Evolutionary conservation across 1,140 invertebrate species (phyloP), one percentile per base, ranked within the genome.

Genomic region (Cydia pomonella): DNA sequence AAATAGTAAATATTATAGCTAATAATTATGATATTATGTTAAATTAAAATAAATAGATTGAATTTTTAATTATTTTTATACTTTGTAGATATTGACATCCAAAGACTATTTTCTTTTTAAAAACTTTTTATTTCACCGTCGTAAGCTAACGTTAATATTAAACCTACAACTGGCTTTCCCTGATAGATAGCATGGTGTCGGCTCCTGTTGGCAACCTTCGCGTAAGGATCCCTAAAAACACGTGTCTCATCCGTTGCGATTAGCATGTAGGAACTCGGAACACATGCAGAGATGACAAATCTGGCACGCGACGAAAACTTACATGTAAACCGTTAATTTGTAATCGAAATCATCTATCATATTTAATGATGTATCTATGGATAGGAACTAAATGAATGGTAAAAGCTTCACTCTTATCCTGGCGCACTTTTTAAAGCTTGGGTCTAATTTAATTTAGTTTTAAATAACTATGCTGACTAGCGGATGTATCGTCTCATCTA

Each of bases 401-500:
- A 50, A 18, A 44, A 50, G n/a, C 16, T 7, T 4, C 6, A 18
- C 47, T n/a, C 47, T 16, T 5, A 50, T 50, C 3, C 16, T 50
- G 44, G 13, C 44, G 16, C 2, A 47, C 33, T 47, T 47, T 13
- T 16, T 47, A 47, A 16, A 47, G 44, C 0, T 3, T 47, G 16
- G 47, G 16, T 50, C n/a, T 50, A n/a, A 50, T 18, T 38, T 50
- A n/a, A 50, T 74, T 83, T 78, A 84, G 80, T 82, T 82, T 79
- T 80, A 77, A 80, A 88, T 18, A 5, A 50, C 47, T 50, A 44
- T 2, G 12, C 82, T 89, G 87, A 88, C 81, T 82, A 88, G 80
- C 88, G 88, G 90, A 90, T 87, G 77, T 75, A 78, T 77, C 77
- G 79, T 90, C 88, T 92, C 77, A 78, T 90, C 88, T 92, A 92